phyloP scores from a whole-genome alignment of 1,140 invertebrate species.

The Papilio polytes region DNA sequence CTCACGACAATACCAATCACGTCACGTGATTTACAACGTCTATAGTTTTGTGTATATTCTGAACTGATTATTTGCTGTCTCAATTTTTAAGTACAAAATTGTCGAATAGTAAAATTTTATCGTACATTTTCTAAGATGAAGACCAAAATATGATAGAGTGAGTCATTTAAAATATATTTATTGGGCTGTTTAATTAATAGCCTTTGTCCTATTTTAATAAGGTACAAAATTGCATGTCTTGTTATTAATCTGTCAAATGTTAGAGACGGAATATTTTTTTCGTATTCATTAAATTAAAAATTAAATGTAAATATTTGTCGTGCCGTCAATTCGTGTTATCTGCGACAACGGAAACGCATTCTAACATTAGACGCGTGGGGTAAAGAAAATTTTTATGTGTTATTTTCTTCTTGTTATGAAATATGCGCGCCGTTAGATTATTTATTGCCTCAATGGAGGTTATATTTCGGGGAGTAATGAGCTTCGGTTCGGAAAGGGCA shows the following conservation, averaged over 20 bases:
- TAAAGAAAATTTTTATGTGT: conserved; percentile 81
- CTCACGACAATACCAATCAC: conserved; percentile 38
- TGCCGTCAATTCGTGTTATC: not conserved
- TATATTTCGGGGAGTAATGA: conserved; percentile 82
- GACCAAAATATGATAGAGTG: too few relatives aligned
- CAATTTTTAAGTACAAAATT: too few relatives aligned
- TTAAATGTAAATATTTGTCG: not conserved
- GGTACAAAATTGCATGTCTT: too few relatives aligned
- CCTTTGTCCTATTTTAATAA: too few relatives aligned
- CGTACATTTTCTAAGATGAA: too few relatives aligned
- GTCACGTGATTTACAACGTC: conserved; percentile 37
- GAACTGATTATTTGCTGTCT: too few relatives aligned
- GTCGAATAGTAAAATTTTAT: too few relatives aligned
- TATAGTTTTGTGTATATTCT: not conserved
- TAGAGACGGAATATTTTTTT: too few relatives aligned
- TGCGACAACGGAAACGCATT: conserved; percentile 60
- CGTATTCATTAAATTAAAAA: not conserved
- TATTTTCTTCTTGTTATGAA: conserved; percentile 83
- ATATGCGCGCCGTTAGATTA: conserved; percentile 82
- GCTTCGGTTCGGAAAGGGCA: conserved; percentile 80
- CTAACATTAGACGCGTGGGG: conserved; percentile 71
- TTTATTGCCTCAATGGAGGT: conserved; percentile 81
- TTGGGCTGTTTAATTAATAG: too few relatives aligned
- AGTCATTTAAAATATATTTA: too few relatives aligned
- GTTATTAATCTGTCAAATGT: too few relatives aligned